phyloP scores from a whole-genome alignment of 2,888 invertebrate genomes.

The Serrognathus titanus region DNA sequence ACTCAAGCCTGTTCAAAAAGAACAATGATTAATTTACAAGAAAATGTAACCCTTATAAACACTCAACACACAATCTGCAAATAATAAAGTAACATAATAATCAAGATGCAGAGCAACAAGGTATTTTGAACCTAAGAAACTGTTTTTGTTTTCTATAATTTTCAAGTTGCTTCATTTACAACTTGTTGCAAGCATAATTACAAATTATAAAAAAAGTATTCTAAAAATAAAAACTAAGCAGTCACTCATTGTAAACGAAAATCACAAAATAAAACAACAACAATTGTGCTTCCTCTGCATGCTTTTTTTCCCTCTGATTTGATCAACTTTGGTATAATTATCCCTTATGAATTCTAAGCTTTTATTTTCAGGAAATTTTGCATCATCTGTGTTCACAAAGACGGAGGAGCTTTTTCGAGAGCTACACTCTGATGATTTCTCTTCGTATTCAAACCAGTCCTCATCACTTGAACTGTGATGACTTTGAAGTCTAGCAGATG shows the following conservation, averaged over 20 bases:
- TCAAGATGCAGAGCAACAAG: too few relatives aligned
- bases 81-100: neutral
- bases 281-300: constrained; percentile 19
- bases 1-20: constrained; percentile 34
- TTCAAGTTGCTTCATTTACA: too few relatives aligned
- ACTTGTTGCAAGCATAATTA: neutral
- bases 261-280: constrained; percentile 32
- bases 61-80: constrained; percentile 4
- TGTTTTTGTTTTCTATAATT: too few relatives aligned
- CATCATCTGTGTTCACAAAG: constrained; percentile 13
- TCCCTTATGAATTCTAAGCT: constrained; percentile 13
- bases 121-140: too few relatives aligned
- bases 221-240: constrained; percentile 13
- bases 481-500: constrained; percentile 43
- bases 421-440: constrained; percentile 15
- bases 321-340: constrained; percentile 15
- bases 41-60: neutral
- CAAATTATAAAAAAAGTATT: constrained; percentile 6
- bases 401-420: constrained; percentile 8
- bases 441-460: constrained; percentile 50
- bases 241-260: constrained; percentile 21
- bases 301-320: constrained; percentile 13
- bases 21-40: constrained; percentile 1
- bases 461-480: constrained; percentile 51
- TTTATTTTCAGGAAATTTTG: constrained; percentile 16